Evolutionary conservation across 2,888 invertebrate genomes (phyloP), one percentile per base, ranked within the genome.

Genomic region (Aelia acuminata): DNA sequence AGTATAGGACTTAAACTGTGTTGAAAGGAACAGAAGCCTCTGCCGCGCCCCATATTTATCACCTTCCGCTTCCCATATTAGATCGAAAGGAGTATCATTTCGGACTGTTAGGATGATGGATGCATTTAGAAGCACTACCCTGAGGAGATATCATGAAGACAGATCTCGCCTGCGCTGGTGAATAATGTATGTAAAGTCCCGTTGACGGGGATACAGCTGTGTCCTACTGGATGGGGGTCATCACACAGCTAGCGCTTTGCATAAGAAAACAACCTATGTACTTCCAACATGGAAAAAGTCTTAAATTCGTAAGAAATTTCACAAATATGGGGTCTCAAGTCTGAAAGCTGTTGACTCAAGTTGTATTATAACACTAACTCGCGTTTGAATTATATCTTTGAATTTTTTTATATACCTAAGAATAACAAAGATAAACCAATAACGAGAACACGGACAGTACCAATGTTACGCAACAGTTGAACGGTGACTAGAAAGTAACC

Each of bases 121-220:
- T 70, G 63, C 18, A 70, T 70, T 26, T 35, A 20, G 4, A 1
- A 35, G 18, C 5, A 35, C 35, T 35, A 70, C 35, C 35, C 63
- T 18, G 63, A 15, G 31, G 10, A 70, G 63, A 70, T 70, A 70
- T 70, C 63, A 70, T 70, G 63, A 35, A 70, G 63, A 35, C 63
- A 35, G 63, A 70, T 70, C 63, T 35, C 31, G 18, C 63, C 63
- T 20, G 35, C 35, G 63, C 63, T 8, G 7, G 63, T 70, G 63
- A 70, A 70, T 70, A 70, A 70, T 70, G 63, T 70, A 70, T 70
- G 63, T 35, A 35, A 70, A 70, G 63, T 70, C 63, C 63, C 63
- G 63, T 20, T 70, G 63, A 35, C 63, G 31, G 63, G 3, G 63
- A 70, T 70, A 2, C 63, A 70, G 63, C 63, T 70, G 63, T 31